Percentiles rank a stretch among this genome's conserved stretches.
Conservation (phyloP, 2,888 invertebrate genomes). For the Torymus tubicola region DNA sequence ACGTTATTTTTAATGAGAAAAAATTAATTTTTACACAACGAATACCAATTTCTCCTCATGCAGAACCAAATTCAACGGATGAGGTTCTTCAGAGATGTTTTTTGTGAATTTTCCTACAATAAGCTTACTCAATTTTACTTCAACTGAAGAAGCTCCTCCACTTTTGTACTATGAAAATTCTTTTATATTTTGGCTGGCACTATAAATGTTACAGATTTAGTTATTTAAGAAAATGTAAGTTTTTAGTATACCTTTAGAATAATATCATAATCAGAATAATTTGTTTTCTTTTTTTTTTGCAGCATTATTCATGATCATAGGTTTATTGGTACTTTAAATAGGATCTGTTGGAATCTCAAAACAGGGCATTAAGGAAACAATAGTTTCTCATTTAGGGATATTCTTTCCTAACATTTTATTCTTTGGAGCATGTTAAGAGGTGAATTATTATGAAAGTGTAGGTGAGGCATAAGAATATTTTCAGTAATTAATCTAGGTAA, state of each 20-base stretch:
- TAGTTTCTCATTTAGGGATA: slow-evolving; percentile 62
- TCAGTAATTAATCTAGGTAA: no score
- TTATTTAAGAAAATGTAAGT: slow-evolving; percentile 51
- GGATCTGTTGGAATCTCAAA: slow-evolving; percentile 32
- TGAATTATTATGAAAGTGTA: slow-evolving; percentile 67
- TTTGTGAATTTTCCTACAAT: slow-evolving; percentile 56
- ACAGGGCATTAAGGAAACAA: slow-evolving; percentile 2
- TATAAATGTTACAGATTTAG: slow-evolving; percentile 33
- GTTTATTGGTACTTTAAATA: slow-evolving; percentile 37
- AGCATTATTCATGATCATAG: slow-evolving; percentile 45
- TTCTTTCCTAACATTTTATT: slow-evolving; percentile 69
- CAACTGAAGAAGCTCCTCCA: no score
- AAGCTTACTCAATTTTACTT: no score
- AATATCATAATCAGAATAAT: background rate
- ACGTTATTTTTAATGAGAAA: slow-evolving; percentile 1
- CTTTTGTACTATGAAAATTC: slow-evolving; percentile 30
- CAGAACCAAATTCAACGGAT: slow-evolving; percentile 57
- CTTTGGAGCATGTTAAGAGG: slow-evolving; percentile 67
- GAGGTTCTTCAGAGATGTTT: slow-evolving; percentile 56
- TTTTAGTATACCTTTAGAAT: background rate
- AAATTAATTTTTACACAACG: slow-evolving; percentile 62
- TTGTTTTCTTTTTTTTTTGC: slow-evolving; percentile 8
- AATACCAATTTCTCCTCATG: slow-evolving; percentile 67
- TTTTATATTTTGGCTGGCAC: slow-evolving; percentile 42
- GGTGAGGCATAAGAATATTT: slow-evolving; percentile 59